Conservation (phyloP, 2,888 invertebrate genomes). For the Calliphora vomitoria region DNA sequence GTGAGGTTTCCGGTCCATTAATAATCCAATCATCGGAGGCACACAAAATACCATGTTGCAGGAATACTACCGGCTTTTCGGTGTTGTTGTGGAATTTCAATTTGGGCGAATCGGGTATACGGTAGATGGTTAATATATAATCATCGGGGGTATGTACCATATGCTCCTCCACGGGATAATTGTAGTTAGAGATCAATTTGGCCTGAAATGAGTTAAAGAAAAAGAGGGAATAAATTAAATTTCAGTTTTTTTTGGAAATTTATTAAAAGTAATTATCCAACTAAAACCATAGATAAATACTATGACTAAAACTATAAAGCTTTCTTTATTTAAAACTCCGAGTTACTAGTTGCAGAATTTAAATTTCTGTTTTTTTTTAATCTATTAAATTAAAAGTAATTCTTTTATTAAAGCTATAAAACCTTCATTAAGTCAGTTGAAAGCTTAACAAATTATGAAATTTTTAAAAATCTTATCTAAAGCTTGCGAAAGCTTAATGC, state of each 20-base stretch:
- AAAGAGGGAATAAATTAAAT: not conserved
- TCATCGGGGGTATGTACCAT: conserved; percentile 81
- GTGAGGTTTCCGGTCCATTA: conserved; percentile 87
- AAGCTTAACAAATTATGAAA: too few relatives aligned
- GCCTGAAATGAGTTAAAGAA: conserved; percentile 77
- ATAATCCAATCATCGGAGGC: conserved; percentile 91
- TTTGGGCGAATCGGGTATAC: conserved; percentile 81
- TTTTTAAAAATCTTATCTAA: too few relatives aligned
- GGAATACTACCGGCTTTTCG: conserved; percentile 84
- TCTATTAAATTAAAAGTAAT: too few relatives aligned
- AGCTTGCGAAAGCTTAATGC: too few relatives aligned
- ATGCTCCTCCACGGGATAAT: conserved; percentile 90
- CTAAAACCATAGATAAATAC: too few relatives aligned
- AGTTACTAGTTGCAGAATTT: too few relatives aligned
- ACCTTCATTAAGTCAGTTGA: too few relatives aligned
- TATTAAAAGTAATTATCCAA: not conserved
- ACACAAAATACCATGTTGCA: conserved; percentile 90
- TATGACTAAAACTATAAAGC: too few relatives aligned
- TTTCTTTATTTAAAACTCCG: too few relatives aligned
- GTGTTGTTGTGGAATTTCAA: conserved; percentile 67
- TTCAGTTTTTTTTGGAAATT: not conserved
- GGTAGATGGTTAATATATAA: conserved; percentile 82
- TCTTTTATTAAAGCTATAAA: too few relatives aligned
- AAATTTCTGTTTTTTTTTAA: too few relatives aligned
- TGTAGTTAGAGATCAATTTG: conserved; percentile 79